phyloP scores from a whole-genome alignment of 2,888 invertebrate genomes.

The Pristionchus entomophagus region DNA sequence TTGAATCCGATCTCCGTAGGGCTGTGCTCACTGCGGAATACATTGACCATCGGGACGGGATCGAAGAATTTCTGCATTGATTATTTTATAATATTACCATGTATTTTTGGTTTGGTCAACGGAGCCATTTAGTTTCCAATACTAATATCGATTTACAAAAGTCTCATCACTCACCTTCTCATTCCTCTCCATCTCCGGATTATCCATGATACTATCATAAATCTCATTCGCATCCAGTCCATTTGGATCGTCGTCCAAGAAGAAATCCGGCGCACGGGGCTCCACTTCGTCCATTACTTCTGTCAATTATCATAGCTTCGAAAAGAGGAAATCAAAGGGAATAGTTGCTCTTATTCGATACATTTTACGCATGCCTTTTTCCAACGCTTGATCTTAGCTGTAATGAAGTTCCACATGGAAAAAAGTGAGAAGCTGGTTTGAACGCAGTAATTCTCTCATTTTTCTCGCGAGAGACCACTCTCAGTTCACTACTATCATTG shows the following conservation, averaged over 20 bases:
- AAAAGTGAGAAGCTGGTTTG: too few relatives aligned
- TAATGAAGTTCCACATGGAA: too few relatives aligned
- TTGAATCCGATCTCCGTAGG: constrained; percentile 37
- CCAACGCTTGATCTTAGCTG: too few relatives aligned
- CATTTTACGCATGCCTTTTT: too few relatives aligned
- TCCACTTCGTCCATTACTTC: constrained; percentile 42
- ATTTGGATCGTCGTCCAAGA: constrained; percentile 11
- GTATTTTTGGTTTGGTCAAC: too few relatives aligned
- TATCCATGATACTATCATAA: constrained; percentile 44
- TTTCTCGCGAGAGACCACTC: neutral
- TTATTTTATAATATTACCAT: neutral
- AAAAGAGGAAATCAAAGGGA: too few relatives aligned
- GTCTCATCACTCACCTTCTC: neutral
- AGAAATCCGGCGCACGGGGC: neutral
- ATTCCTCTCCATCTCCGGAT: constrained; percentile 12
- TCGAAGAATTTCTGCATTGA: constrained; percentile 31
- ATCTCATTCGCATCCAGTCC: constrained; percentile 43
- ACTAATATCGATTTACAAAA: neutral
- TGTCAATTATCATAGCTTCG: neutral
- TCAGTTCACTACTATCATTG: neutral
- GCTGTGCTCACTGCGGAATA: neutral
- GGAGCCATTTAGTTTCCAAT: neutral
- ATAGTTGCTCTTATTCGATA: too few relatives aligned
- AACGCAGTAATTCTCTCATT: too few relatives aligned
- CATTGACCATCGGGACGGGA: neutral